Evolutionary conservation across 1,140 invertebrate genomes (phyloP), one percentile per base, ranked within the genome.

Genomic region (Armadillidium nasatum): DNA sequence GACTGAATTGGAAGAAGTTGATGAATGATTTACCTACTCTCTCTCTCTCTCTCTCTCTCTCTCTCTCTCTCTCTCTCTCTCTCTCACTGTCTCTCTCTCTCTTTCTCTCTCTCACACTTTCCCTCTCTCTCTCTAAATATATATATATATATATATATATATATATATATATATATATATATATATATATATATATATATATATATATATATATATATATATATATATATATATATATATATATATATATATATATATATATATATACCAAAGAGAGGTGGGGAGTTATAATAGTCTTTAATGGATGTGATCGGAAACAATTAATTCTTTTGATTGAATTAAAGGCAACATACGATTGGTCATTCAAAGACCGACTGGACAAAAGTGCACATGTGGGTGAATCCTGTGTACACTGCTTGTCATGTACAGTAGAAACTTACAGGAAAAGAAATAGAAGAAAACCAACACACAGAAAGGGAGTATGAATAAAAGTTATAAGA

Each of bases 101-200:
- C n/a, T n/a, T n/a, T n/a, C n/a, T n/a, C n/a, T n/a, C n/a, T n/a
- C n/a, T n/a, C n/a, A n/a, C n/a, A n/a, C n/a, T n/a, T n/a, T n/a
- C n/a, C n/a, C n/a, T n/a, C n/a, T n/a, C n/a, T n/a, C n/a, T n/a
- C n/a, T n/a, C n/a, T 70, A 21, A n/a, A 43, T 71, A 23, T 71
- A 23, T 71, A 71, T 23, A 71, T 71, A 71, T 71, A 71, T 71
- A 71, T 23, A 71, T 71, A 71, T 71, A 71, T 71, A 71, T 71
- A 23, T 71, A 71, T 33, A 71, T 71, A 71, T 71, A 71, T 71
- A 71, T 71, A 71, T 71, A 71, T 71, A 23, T 71, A 71, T 71
- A 23, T 71, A 19, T 13, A 60, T 60, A 60, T 60, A 60, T 60
- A 60, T 19, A 60, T 60, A 60, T 60, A 60, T 60, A 60, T 60